Conservation (phyloP, 2,797 vertebrate genomes). For the Phrynocephalus forsythii region DNA sequence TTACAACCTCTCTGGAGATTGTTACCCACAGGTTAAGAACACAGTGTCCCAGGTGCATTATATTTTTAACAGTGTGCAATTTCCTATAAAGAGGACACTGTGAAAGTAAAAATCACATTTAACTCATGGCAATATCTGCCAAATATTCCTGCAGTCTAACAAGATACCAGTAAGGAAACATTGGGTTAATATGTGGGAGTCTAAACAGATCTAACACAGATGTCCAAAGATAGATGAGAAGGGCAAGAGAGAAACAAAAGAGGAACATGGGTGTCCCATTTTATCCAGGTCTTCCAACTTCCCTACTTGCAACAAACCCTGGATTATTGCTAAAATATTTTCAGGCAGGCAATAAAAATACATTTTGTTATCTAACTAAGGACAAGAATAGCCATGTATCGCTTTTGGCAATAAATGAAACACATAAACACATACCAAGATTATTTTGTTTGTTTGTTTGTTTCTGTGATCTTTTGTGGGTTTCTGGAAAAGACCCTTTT, state of each 20-base stretch:
- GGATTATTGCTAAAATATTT: not conserved
- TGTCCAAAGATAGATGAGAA: constrained; percentile 7
- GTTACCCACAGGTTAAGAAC: too few species aligned
- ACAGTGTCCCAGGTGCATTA: not conserved
- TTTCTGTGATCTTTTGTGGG: too few species aligned
- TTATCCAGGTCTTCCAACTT: not conserved
- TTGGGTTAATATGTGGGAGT: not conserved
- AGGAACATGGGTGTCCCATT: not conserved
- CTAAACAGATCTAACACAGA: not conserved
- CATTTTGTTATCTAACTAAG: not conserved
- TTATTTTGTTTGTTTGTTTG: too few species aligned
- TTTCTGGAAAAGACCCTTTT: too few species aligned
- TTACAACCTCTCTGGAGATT: too few species aligned
- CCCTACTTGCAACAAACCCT: not conserved
- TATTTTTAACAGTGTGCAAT: not conserved
- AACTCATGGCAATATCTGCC: not conserved
- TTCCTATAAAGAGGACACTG: constrained; percentile 8
- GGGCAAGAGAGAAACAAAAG: not conserved
- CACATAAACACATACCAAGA: too few species aligned
- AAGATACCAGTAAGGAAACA: not conserved
- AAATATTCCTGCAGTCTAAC: not conserved
- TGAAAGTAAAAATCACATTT: not conserved
- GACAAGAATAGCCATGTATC: not conserved
- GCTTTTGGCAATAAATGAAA: too few species aligned
- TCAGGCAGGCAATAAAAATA: not conserved